Evolutionary conservation across 2,888 invertebrate genomes (phyloP).

Genomic region (Psylliodes chrysocephalus): DNA sequence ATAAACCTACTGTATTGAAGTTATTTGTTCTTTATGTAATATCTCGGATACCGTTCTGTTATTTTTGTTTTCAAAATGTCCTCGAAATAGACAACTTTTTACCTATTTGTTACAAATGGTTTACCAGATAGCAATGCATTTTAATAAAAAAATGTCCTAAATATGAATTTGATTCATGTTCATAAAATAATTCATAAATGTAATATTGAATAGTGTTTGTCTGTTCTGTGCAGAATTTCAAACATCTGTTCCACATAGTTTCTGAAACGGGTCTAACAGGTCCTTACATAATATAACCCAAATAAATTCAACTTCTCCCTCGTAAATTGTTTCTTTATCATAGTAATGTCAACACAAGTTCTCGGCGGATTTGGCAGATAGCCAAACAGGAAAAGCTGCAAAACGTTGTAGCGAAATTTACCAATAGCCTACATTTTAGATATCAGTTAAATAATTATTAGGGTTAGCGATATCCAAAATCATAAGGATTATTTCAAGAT

Average conservation of each 20-base stretch:
- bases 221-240: not conserved
- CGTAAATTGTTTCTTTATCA: constrained; percentile 4
- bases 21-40: too few relatives aligned
- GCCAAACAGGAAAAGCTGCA: constrained; percentile 3
- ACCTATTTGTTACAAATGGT: too few relatives aligned
- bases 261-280: not conserved
- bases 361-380: not conserved
- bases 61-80: too few relatives aligned
- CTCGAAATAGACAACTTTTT: too few relatives aligned
- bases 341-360: not conserved
- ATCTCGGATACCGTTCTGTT: too few relatives aligned
- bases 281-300: not conserved
- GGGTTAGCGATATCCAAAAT: too few relatives aligned
- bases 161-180: not conserved
- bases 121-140: too few relatives aligned
- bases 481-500: too few relatives aligned
- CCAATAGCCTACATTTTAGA: not conserved
- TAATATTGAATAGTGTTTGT: not conserved
- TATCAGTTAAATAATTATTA: not conserved
- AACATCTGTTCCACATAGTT: not conserved
- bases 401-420: not conserved
- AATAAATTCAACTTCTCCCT: not conserved
- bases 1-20: too few relatives aligned
- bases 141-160: too few relatives aligned
- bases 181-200: not conserved